Conservation (phyloP, 2,113 vertebrate species). For the mouse (Mus musculus) region DNA sequence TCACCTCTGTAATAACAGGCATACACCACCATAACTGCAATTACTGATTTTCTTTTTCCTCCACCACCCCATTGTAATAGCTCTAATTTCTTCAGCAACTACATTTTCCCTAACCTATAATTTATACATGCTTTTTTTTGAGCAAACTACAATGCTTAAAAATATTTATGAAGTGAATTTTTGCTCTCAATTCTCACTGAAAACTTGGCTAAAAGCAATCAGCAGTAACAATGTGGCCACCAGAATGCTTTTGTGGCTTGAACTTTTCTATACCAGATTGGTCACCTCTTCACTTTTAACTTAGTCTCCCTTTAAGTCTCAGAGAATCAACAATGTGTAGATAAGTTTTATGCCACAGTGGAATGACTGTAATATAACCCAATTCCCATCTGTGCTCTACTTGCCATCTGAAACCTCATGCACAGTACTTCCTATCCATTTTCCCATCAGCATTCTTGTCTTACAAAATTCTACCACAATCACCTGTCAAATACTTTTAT, state of each 20-base stretch:
- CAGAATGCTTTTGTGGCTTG: background rate
- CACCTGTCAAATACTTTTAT: background rate
- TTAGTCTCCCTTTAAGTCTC: background rate
- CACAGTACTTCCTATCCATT: background rate
- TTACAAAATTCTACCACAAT: background rate
- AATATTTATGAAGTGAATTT: background rate
- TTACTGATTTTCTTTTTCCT: background rate
- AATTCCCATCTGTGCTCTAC: background rate
- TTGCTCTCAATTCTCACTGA: background rate
- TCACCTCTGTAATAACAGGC: background rate
- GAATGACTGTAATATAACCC: background rate
- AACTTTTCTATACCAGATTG: background rate
- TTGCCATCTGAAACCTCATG: background rate
- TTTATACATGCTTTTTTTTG: no score
- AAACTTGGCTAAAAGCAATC: background rate
- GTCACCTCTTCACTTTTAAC: background rate
- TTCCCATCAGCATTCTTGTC: background rate
- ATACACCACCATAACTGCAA: background rate
- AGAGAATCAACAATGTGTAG: no score
- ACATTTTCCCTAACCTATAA: background rate
- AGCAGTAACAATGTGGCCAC: background rate
- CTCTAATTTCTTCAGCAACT: background rate
- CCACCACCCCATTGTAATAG: background rate
- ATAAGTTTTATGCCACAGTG: background rate
- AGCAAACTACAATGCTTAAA: background rate